Evolutionary conservation across 2,888 invertebrate genomes (phyloP), one percentile per base, ranked within the genome.

Genomic region (Dioctria linearis): DNA sequence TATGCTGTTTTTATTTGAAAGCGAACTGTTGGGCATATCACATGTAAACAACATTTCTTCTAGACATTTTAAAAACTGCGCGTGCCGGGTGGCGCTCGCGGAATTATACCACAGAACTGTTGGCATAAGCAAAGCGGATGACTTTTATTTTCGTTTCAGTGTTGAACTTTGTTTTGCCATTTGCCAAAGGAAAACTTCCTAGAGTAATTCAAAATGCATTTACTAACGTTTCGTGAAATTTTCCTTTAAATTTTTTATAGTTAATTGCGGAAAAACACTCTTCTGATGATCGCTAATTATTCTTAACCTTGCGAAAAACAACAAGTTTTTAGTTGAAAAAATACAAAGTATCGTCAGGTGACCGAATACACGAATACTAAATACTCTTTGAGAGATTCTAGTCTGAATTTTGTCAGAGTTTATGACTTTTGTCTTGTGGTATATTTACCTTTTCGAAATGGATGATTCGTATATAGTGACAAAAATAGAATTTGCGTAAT

Each of bases 141-240:
- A 73, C 59, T 73, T 73, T 73, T 73, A 73, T 73, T 73, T 73
- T 73, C 73, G 73, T 73, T 73, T 54, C 51, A 71, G 9, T 49
- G n/a, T 54, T n/a, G 25, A n/a, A 37, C n/a, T 71, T 71, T 71
- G 37, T 43, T 71, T 54, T 73, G 9, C 57, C 40, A 57, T 57
- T 5, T 57, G n/a, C n/a, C 51, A 51, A 49, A 11, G 37, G 51
- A 71, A 51, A 69, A 73, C 59, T 73, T 59, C 57, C 73, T 59
- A 46, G 54, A 57, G n/a, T 11, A 6, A 9, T 54, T 3, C 42
- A 8, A 4, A 42, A 13, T 57, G 40, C 71, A 54, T 40, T 54
- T 40, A 37, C 39, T 54, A 51, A 37, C 51, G 71, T n/a, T 49
- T 40, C 42, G 42, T 57, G 40, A 39, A 69, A 51, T 4, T 69